phyloP scores from a whole-genome alignment of 2,113 vertebrate genomes.

The Pleuronectes platessa region DNA sequence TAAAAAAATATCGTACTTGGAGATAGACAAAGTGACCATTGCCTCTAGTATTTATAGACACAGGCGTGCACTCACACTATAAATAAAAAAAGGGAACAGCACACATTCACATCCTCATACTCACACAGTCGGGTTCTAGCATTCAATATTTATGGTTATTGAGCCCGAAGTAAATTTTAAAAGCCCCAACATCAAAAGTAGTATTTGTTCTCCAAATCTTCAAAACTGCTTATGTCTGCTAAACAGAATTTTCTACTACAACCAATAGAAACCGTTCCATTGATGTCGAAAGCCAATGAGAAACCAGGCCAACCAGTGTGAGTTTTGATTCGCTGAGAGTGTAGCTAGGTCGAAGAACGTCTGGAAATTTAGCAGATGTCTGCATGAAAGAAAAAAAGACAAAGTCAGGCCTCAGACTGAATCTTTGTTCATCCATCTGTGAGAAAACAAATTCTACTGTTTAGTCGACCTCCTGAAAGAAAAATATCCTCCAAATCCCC shows the following conservation, averaged over 20 bases:
- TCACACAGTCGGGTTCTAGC: background rate
- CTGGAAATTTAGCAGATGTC: constrained; percentile 58
- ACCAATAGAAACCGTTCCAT: constrained; percentile 64
- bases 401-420: constrained; percentile 48
- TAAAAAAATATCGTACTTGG: constrained; percentile 31
- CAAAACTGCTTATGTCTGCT: constrained; percentile 74
- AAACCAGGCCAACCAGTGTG: constrained; percentile 73
- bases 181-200: constrained; percentile 67
- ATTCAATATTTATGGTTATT: constrained; percentile 57
- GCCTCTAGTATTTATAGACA: constrained; percentile 20
- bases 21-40: constrained; percentile 26
- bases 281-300: constrained; percentile 74
- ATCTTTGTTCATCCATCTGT: constrained; percentile 57
- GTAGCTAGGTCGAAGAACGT: constrained; percentile 68
- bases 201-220: constrained; percentile 71
- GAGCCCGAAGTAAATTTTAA: constrained; percentile 50
- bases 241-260: constrained; percentile 56
- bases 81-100: background rate
- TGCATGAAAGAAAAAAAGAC: constrained; percentile 51
- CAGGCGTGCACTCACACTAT: background rate
- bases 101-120: background rate
- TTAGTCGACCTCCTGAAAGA: constrained; percentile 40
- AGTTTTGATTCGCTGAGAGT: constrained; percentile 65
- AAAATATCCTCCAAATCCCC: constrained; percentile 46
- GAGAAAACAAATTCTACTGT: constrained; percentile 51